Conservation (phyloP, 1,140 invertebrate species). For the Cotesia glomerata region DNA sequence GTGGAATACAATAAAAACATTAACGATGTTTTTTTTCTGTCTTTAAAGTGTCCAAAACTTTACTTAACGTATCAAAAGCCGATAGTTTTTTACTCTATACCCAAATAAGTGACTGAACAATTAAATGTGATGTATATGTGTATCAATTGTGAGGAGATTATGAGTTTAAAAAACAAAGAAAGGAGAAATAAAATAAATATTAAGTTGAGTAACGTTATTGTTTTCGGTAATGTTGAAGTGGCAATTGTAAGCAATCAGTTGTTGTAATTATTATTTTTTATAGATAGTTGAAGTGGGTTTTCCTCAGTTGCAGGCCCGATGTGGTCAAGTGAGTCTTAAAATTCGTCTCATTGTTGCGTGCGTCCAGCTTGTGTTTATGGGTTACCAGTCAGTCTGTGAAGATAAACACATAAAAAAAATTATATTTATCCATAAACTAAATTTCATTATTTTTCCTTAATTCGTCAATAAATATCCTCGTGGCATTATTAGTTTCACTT, state of each 20-base stretch:
- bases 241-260: slow-evolving; percentile 59
- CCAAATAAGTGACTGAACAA: slow-evolving; percentile 40
- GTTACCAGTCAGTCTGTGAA: slow-evolving; percentile 64
- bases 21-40: no score
- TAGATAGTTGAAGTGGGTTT: slow-evolving; percentile 57
- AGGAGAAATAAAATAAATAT: slow-evolving; percentile 27
- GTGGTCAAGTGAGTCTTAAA: slow-evolving; percentile 65
- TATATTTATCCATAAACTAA: slow-evolving; percentile 48
- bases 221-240: slow-evolving; percentile 60
- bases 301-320: slow-evolving; percentile 63
- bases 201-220: slow-evolving; percentile 54
- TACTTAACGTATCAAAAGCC: no score
- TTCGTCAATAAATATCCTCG: slow-evolving; percentile 3
- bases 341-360: slow-evolving; percentile 65
- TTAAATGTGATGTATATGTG: slow-evolving; percentile 45
- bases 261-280: slow-evolving; percentile 42
- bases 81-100: no score
- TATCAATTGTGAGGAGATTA: slow-evolving; percentile 42
- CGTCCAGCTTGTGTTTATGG: slow-evolving; percentile 61
- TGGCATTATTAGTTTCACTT: not conserved
- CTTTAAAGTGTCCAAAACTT: no score
- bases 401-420: slow-evolving; percentile 59
- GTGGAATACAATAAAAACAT: no score
- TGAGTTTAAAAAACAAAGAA: not conserved
- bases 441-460: slow-evolving; percentile 17